Conservation (phyloP, 92 coral and sea anemone genomes). For the Epizoanthus illoricatus region DNA sequence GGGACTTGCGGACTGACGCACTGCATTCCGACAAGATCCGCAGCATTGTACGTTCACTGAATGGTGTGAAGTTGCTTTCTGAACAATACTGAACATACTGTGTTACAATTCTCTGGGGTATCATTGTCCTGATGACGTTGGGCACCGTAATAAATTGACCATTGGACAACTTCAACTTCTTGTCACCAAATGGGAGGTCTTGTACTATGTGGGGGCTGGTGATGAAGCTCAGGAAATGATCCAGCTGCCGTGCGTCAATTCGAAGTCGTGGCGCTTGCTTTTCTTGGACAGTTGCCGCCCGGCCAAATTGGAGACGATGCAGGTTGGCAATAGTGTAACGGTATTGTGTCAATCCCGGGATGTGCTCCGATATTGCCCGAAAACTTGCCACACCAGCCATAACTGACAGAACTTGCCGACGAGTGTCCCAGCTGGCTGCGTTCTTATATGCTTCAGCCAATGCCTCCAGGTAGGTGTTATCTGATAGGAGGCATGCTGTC, state of each 20-base stretch:
- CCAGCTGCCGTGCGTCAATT: not conserved
- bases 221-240: slow-evolving; percentile 10
- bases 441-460: slow-evolving; percentile 32
- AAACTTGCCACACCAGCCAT: slow-evolving; percentile 35
- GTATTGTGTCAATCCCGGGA: slow-evolving; percentile 30
- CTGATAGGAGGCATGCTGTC: not conserved
- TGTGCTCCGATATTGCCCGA: not conserved
- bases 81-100: slow-evolving; percentile 52
- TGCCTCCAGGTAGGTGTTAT: slow-evolving; percentile 19
- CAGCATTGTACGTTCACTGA: slow-evolving; percentile 49
- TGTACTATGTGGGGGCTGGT: slow-evolving; percentile 13
- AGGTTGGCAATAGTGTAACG: slow-evolving; percentile 15
- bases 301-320: slow-evolving; percentile 8
- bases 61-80: slow-evolving; percentile 50
- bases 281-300: not conserved
- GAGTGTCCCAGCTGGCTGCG: slow-evolving; percentile 39
- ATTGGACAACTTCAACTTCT: slow-evolving; percentile 39
- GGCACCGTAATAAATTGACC: slow-evolving; percentile 52
- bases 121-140: slow-evolving; percentile 54
- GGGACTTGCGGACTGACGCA: slow-evolving; percentile 36
- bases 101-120: slow-evolving; percentile 53
- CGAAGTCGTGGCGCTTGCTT: not conserved
- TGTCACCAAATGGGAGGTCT: slow-evolving; percentile 48
- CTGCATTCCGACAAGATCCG: slow-evolving; percentile 51
- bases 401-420: slow-evolving; percentile 34